Conservation (phyloP, 2,888 invertebrate genomes). For the Epiblema foenella region DNA sequence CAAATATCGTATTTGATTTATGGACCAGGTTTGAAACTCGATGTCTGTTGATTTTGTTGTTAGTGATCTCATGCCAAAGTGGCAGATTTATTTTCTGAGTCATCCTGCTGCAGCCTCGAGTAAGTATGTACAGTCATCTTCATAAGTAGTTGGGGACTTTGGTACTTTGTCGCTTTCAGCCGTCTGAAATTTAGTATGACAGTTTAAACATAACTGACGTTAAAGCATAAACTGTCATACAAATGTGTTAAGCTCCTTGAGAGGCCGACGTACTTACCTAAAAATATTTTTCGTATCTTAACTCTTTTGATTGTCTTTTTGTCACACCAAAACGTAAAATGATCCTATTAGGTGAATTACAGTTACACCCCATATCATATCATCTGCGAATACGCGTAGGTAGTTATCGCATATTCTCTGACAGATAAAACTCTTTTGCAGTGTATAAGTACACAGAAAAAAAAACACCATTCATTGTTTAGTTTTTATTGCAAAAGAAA, state of each 20-base stretch:
- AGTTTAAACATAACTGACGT: too few species aligned
- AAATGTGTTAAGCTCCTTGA: too few species aligned
- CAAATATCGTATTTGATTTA: slow-evolving; percentile 4
- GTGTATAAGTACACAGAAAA: neutral
- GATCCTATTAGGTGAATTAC: too few species aligned
- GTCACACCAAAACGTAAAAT: neutral
- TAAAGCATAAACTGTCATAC: too few species aligned
- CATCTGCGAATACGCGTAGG: neutral
- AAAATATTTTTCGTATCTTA: too few species aligned
- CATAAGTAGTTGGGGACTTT: too few species aligned
- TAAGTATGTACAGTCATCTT: too few species aligned
- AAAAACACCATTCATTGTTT: neutral
- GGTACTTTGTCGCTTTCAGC: too few species aligned
- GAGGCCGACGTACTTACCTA: too few species aligned
- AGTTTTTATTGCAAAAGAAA: too few species aligned
- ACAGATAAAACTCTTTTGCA: neutral
- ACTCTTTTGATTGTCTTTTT: neutral
- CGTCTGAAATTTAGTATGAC: too few species aligned
- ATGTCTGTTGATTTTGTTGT: slow-evolving; percentile 23
- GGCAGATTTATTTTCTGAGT: slow-evolving; percentile 20
- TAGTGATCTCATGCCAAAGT: slow-evolving; percentile 22
- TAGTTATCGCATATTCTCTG: neutral
- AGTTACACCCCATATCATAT: neutral
- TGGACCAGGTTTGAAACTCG: slow-evolving; percentile 28
- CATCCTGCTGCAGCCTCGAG: slow-evolving; percentile 5